Conservation (phyloP, 2,888 invertebrate species). For the Disparrhopalites patrizii region DNA sequence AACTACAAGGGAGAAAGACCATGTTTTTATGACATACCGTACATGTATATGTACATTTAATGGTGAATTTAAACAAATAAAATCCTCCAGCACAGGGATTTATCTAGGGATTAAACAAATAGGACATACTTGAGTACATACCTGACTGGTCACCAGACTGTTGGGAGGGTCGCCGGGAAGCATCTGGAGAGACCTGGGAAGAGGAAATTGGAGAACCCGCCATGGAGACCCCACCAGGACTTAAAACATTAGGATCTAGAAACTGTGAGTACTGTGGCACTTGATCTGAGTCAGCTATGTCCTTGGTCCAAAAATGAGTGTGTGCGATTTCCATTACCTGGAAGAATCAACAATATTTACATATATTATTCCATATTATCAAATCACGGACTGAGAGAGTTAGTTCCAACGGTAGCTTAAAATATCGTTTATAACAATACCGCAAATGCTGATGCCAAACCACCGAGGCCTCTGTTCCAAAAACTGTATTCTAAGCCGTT, state of each 20-base stretch:
- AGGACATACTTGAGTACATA: no score
- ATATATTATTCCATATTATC: neutral
- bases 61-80: neutral
- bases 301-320: constrained; percentile 95
- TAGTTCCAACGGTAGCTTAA: no score
- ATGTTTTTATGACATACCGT: neutral
- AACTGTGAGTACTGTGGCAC: constrained; percentile 46
- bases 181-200: constrained; percentile 47
- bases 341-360: neutral
- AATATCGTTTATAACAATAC: constrained; percentile 27
- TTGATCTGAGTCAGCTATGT: constrained; percentile 58
- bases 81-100: no score
- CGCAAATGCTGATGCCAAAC: constrained; percentile 89
- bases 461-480: constrained; percentile 88
- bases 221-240: constrained; percentile 46
- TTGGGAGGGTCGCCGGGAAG: constrained; percentile 45
- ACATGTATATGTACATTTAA: neutral
- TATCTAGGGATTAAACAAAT: neutral
- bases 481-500: constrained; percentile 90
- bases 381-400: neutral
- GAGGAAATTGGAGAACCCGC: constrained; percentile 47
- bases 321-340: constrained; percentile 97
- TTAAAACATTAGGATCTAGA: constrained; percentile 45
- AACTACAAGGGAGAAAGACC: neutral
- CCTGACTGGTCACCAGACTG: constrained; percentile 44